Percentiles rank a stretch among this genome's conserved stretches.
Evolutionary conservation across 64 coral and sea anemone species (phyloP).

Genomic region (Montipora efflorescens): DNA sequence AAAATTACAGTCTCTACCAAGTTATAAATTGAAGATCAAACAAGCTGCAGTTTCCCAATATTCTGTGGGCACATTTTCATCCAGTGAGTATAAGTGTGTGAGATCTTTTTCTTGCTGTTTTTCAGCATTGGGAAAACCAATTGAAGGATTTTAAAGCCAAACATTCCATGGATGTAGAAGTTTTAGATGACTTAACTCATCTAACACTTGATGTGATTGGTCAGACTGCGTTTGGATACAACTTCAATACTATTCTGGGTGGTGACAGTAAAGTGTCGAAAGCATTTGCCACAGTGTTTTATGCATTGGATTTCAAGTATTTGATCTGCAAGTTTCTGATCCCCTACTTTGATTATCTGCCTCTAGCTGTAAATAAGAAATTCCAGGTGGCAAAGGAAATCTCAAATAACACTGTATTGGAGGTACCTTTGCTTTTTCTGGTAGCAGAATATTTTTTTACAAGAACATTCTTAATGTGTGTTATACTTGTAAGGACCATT

Average conservation of each 20-base stretch:
- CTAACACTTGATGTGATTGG: constrained; percentile 69
- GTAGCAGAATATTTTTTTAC: too few relatives aligned
- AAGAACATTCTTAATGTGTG: too few relatives aligned
- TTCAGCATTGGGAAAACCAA: not conserved
- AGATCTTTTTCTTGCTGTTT: not conserved
- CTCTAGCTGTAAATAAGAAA: constrained; percentile 38
- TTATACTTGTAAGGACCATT: too few relatives aligned
- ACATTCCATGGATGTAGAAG: not conserved
- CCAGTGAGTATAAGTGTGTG: too few relatives aligned
- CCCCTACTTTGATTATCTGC: constrained; percentile 66
- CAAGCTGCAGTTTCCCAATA: not conserved
- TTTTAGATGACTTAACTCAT: constrained; percentile 41
- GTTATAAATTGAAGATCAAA: not conserved
- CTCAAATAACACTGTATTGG: constrained; percentile 62
- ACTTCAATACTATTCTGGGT: constrained; percentile 64
- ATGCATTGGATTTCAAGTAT: constrained; percentile 52
- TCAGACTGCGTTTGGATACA: constrained; percentile 75
- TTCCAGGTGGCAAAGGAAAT: constrained; percentile 40
- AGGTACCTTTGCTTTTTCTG: constrained; percentile 27
- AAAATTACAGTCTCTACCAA: too few relatives aligned
- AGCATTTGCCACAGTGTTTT: constrained; percentile 36
- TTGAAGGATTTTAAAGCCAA: not conserved
- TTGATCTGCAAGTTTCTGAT: constrained; percentile 45
- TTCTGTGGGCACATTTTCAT: too few relatives aligned
- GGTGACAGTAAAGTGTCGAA: constrained; percentile 51